phyloP scores from a whole-genome alignment of 1,140 invertebrate species.

The Triops cancriformis region DNA sequence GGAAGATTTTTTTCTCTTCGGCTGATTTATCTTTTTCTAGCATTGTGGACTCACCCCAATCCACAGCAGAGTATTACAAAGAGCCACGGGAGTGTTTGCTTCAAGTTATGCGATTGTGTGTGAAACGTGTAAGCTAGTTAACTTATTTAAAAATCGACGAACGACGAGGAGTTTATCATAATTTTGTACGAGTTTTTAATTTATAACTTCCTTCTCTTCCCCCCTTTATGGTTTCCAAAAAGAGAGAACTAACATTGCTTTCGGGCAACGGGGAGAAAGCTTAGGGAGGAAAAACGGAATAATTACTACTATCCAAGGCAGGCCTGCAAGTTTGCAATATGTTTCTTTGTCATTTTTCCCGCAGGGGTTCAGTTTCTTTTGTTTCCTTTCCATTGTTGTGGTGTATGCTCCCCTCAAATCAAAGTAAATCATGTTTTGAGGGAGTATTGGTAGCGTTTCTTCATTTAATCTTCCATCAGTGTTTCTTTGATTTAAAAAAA shows the following conservation, averaged over 20 bases:
- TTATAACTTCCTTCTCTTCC: not conserved
- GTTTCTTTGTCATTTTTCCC: not conserved
- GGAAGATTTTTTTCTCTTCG: not conserved
- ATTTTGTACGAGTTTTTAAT: slow-evolving; percentile 9
- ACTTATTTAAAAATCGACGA: slow-evolving; percentile 4
- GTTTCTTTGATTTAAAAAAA: not conserved
- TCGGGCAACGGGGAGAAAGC: not conserved
- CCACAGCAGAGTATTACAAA: not conserved
- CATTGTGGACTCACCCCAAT: not conserved
- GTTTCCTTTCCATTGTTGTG: not conserved
- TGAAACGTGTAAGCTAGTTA: slow-evolving; percentile 3
- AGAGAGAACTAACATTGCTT: not conserved
- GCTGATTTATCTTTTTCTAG: not conserved
- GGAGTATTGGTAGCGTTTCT: not conserved
- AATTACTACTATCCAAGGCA: not conserved
- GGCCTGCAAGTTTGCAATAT: slow-evolving; percentile 13
- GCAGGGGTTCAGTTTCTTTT: not conserved
- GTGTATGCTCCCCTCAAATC: not conserved
- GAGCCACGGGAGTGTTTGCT: not conserved
- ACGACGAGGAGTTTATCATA: not conserved
- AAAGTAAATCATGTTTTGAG: not conserved
- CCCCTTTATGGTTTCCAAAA: not conserved
- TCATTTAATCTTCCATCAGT: not conserved
- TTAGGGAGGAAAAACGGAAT: not conserved
- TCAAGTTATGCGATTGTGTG: slow-evolving; percentile 1